Percentiles rank a stretch among this genome's conserved stretches.
Conservation (phyloP, 1,140 invertebrate genomes). For the Diploscapter pachys region DNA sequence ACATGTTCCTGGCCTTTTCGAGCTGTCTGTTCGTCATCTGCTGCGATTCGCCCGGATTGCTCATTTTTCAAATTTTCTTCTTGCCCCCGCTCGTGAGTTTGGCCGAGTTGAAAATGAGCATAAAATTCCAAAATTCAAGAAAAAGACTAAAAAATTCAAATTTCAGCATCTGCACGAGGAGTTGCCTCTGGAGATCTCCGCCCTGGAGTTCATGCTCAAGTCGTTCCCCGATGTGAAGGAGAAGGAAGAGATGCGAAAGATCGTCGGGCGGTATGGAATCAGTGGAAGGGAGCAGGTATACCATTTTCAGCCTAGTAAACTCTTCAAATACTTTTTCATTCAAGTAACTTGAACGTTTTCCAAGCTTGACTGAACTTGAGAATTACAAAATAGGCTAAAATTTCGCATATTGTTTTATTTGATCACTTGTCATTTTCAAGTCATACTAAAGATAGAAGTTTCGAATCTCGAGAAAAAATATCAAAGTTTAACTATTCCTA, state of each 20-base stretch:
- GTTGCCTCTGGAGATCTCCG: constrained; percentile 86
- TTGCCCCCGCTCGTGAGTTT: not conserved
- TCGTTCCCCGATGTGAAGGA: constrained; percentile 95
- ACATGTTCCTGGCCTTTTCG: no score
- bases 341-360: no score
- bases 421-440: not conserved
- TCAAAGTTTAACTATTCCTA: constrained; percentile 56
- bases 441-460: not conserved
- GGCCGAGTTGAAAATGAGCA: constrained; percentile 11
- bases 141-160: constrained; percentile 8
- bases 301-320: not conserved
- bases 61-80: constrained; percentile 1
- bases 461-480: not conserved
- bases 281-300: constrained; percentile 88
- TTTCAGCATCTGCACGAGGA: constrained; percentile 85
- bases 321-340: no score
- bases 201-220: constrained; percentile 97
- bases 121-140: constrained; percentile 19
- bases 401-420: not conserved
- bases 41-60: not conserved
- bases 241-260: constrained; percentile 96
- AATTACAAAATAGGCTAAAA: not conserved
- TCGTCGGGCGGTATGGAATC: constrained; percentile 93
- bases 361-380: no score
- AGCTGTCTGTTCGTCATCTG: no score